Base-by-base conservation (phyloP, 2,797 vertebrate genomes). In the Typhlichthys subterraneus region DNA sequence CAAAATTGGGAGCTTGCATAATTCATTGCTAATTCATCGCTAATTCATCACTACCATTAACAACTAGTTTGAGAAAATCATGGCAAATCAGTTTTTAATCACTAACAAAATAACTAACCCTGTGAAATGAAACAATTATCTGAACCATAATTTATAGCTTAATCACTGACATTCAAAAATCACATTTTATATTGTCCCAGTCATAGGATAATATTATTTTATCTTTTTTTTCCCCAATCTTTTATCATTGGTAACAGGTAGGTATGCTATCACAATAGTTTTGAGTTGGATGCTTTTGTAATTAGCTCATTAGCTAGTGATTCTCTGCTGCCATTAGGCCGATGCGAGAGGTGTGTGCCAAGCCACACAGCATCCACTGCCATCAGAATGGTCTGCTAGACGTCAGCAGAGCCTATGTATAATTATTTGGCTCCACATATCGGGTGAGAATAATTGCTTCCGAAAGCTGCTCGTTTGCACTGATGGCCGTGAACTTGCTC, bases 401-500 rank as follows among this genome's bases (percentile, higher is more conserved):
- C 61, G 47, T 51, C 17, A 62, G 72, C 68, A 73, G 69, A 80
- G 65, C 76, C 59, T 38, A 29, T 59, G 55, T 63, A 69, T 70
- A 50, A 65, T 86, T 76, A 61, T 55, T 62, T 70, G 67, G 38
- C 48, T 48, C 51, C 60, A 38, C 63, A 55, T 23, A 5, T 0
- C 48, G 55, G 13, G 49, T 67, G 77, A 80, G 49, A 66, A 12
- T 66, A 77, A 88, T 85, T 79, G 72, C 75, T 69, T 70, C 53
- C 76, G 80, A 86, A 77, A 76, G 75, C 81, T 67, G 69, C 74
- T 80, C 73, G 65, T 82, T 85, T 84, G 64, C 66, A 73, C 66
- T 70, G 75, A 84, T 65, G 61, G 45, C 60, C 29, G 65, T 79
- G 79, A 81, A 88, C 85, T 81, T 59, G 53, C 68, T 57, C 58